A percentile compares a stretch with the other conserved stretches of the same genome.
phyloP scores from a whole-genome alignment of 2,797 vertebrate genomes.

The Peromyscus attwateri region DNA sequence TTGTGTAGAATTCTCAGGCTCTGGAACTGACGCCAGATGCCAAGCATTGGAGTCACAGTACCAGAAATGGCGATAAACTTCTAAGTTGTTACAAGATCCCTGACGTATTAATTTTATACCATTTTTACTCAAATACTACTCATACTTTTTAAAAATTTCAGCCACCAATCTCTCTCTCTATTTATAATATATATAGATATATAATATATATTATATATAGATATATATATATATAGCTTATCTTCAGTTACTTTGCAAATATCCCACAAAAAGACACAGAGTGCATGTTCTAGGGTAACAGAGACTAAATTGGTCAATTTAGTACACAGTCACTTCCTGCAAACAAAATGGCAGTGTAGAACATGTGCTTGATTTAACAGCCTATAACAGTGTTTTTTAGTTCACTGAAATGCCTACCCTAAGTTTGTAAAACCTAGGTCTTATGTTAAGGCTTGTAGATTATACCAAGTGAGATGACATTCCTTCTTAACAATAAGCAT shows the following conservation, averaged over 20 bases:
- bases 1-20: not conserved
- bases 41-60: constrained; percentile 61
- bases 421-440: constrained; percentile 80
- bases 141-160: constrained; percentile 62
- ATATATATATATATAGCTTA: constrained; percentile 6
- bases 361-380: constrained; percentile 86
- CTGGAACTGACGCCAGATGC: constrained; percentile 19
- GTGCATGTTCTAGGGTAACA: constrained; percentile 75
- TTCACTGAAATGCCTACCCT: constrained; percentile 82
- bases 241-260: constrained; percentile 82
- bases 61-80: not conserved
- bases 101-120: constrained; percentile 52
- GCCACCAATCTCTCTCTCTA: constrained; percentile 53
- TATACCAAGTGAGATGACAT: constrained; percentile 70
- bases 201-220: not conserved
- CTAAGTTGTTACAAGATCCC: constrained; percentile 34
- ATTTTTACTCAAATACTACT: constrained; percentile 58
- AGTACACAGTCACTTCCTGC: constrained; percentile 83
- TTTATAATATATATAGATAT: not conserved
- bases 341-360: constrained; percentile 85
- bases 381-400: constrained; percentile 83
- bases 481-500: constrained; percentile 67
- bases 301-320: constrained; percentile 83
- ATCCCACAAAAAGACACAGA: constrained; percentile 80
- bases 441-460: constrained; percentile 82